Percentiles rank a stretch among this genome's conserved stretches.
These are phyloP conservation scores for Phalacrocorax brasilianus DNA, from an alignment of 2,113 vertebrate species.

Conservation along the genomic window DNA sequence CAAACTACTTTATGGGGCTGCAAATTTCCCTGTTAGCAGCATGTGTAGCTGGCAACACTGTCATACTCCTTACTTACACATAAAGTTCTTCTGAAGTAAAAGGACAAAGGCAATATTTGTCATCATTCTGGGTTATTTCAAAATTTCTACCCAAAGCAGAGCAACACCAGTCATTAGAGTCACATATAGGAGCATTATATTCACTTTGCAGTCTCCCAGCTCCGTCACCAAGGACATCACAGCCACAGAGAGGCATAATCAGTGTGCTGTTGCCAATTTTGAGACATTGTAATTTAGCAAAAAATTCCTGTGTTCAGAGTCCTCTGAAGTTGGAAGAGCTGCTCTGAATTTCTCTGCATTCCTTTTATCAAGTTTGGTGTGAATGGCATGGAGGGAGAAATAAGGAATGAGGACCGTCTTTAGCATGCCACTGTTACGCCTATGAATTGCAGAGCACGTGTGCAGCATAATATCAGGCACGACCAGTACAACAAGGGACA, in stretches of 20 bases:
- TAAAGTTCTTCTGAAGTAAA: conserved; percentile 25
- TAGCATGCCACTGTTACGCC: not conserved
- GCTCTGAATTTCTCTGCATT: not conserved
- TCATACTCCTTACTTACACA: conserved; percentile 6
- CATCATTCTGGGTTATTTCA: conserved; percentile 40
- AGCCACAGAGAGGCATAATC: conserved; percentile 28
- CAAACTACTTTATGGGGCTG: not conserved
- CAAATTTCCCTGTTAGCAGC: conserved; percentile 13
- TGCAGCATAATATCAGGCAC: not conserved
- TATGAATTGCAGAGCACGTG: not conserved
- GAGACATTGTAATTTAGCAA: conserved; percentile 40
- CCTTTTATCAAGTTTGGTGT: not conserved
- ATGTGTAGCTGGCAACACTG: not conserved
- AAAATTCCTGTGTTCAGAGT: conserved; percentile 7
- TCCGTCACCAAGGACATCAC: conserved; percentile 40
- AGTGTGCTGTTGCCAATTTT: not conserved
- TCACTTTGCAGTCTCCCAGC: conserved; percentile 7
- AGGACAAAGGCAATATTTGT: conserved; percentile 36
- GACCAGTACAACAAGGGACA: not conserved
- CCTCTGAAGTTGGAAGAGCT: conserved; percentile 11
- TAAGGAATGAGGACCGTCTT: not conserved
- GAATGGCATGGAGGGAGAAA: not conserved
- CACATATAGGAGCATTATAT: conserved; percentile 37
- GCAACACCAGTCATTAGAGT: conserved; percentile 63
- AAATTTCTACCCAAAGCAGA: conserved; percentile 47